Evolutionary conservation across 2,797 vertebrate species (phyloP).

Genomic region (Thaleichthys pacificus): DNA sequence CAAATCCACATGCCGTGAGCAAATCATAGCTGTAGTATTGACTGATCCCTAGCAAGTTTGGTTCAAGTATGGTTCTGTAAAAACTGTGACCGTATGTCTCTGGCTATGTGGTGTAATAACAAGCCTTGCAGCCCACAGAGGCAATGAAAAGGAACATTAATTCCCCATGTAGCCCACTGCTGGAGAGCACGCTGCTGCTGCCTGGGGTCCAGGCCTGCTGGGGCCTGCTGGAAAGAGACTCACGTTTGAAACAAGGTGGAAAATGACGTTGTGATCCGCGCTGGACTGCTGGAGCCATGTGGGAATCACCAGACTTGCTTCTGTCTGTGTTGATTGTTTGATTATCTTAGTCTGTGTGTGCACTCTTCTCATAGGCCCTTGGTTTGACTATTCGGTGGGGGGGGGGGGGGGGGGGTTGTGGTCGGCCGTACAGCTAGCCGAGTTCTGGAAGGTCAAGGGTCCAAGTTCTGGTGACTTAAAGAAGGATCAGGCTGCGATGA

Average conservation of each 20-base stretch:
- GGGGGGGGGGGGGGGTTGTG: neutral
- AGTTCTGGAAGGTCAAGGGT: neutral
- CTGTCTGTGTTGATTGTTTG: conserved; percentile 6
- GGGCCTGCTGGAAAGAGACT: too few species aligned
- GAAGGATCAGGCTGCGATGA: neutral
- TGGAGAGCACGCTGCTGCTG: neutral
- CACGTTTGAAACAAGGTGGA: neutral
- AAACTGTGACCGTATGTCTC: neutral
- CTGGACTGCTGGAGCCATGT: neutral
- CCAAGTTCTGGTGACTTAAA: neutral
- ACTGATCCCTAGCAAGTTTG: conserved; percentile 3
- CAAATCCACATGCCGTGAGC: neutral
- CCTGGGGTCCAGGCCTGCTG: too few species aligned
- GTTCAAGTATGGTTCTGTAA: neutral
- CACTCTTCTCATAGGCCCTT: neutral
- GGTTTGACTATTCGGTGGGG: neutral
- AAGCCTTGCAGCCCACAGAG: conserved; percentile 3
- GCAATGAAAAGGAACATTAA: conserved; percentile 14
- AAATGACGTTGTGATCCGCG: neutral
- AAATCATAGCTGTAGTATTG: conserved; percentile 2
- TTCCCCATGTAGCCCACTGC: conserved; percentile 5
- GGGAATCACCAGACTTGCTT: neutral
- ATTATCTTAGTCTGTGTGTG: conserved; percentile 8
- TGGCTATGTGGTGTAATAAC: conserved; percentile 4
- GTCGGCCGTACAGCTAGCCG: neutral